Percentiles rank a stretch among this genome's conserved stretches.
Evolutionary conservation across 2,888 invertebrate genomes (phyloP).

Genomic region (Ctena decussata): DNA sequence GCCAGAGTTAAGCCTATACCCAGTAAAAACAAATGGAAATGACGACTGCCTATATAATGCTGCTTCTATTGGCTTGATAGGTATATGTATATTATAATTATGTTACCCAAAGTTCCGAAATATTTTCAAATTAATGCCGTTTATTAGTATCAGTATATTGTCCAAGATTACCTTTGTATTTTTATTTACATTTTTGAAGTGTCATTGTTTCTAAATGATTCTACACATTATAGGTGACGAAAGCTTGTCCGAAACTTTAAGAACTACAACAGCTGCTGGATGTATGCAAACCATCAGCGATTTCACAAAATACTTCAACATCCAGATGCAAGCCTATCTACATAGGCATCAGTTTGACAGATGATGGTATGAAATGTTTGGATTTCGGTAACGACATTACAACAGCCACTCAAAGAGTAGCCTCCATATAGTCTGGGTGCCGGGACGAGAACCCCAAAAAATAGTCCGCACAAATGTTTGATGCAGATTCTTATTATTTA

Average conservation of each 20-base stretch:
- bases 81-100: too few relatives aligned
- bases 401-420: neutral
- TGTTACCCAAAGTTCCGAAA: too few relatives aligned
- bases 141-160: too few relatives aligned
- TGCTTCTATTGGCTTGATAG: neutral
- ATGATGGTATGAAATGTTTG: neutral
- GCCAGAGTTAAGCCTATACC: neutral
- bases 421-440: too few relatives aligned
- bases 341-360: neutral
- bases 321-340: neutral
- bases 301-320: neutral
- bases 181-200: too few relatives aligned
- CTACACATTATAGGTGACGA: neutral
- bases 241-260: neutral
- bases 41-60: slow-evolving; percentile 11
- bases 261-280: neutral
- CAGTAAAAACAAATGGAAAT: slow-evolving; percentile 17
- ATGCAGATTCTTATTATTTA: too few relatives aligned
- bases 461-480: too few relatives aligned
- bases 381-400: neutral
- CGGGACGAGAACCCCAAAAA: too few relatives aligned
- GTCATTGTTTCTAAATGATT: too few relatives aligned
- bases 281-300: neutral
- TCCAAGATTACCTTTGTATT: too few relatives aligned
- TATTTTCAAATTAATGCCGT: too few relatives aligned